Evolutionary conservation across 2,797 vertebrate genomes (phyloP).

Genomic region (Cottoperca gobio): DNA sequence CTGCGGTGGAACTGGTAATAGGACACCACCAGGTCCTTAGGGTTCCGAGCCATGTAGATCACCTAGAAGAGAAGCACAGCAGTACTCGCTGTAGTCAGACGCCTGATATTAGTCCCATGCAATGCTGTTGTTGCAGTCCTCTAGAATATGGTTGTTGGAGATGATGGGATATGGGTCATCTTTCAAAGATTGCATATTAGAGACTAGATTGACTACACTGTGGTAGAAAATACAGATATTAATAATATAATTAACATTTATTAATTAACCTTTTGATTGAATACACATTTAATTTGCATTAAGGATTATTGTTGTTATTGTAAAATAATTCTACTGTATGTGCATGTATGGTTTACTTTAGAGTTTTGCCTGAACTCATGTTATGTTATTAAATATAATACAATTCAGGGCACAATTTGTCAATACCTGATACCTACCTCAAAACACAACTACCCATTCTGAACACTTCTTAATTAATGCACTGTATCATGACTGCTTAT

Average conservation of each 20-base stretch:
- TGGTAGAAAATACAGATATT: no score
- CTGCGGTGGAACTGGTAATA: slow-evolving; percentile 99
- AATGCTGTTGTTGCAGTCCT: background rate
- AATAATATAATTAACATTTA: no score
- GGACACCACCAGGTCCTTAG: slow-evolving; percentile 98
- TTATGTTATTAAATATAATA: background rate
- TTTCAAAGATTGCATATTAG: background rate
- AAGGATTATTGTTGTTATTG: no score
- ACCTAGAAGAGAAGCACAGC: slow-evolving; percentile 82
- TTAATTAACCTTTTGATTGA: no score
- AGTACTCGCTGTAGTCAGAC: background rate
- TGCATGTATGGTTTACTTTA: no score
- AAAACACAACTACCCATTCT: background rate
- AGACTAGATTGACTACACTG: background rate
- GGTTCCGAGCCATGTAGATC: slow-evolving; percentile 99
- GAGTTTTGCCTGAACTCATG: background rate
- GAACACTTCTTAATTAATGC: background rate
- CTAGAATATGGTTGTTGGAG: background rate
- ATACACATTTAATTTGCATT: no score
- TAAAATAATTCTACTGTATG: no score
- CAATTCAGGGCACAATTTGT: background rate
- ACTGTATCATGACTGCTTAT: background rate
- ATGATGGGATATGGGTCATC: no score
- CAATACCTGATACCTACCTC: no score
- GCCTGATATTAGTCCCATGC: background rate